Base-by-base conservation (phyloP, 2,797 vertebrate genomes). In the Diceros bicornis region DNA sequence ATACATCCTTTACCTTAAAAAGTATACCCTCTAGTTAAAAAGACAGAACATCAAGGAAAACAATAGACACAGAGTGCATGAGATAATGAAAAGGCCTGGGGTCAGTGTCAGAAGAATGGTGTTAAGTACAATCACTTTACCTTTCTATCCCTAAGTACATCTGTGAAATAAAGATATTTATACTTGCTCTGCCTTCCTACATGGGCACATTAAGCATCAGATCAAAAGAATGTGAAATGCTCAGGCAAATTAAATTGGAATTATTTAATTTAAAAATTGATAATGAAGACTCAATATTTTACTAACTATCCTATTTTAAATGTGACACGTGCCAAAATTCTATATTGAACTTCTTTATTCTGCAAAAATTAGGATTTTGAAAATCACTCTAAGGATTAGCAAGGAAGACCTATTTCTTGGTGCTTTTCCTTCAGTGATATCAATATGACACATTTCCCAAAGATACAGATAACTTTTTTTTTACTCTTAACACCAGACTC, bases 231-330 rank as follows among this genome's bases (percentile, higher is more conserved):
- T n/a, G 7, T 62, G 37, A 91, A 82, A 78, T 37, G 13, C 47
- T 64, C 17, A 85, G 23, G 37, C 25, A 90, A 77, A 79, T 88
- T 71, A 78, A 94, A 77, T 75, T n/a, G 3, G 37, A 92, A 55
- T 27, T 41, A 87, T 78, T 47, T 86, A 12, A 69, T 71, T 87
- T 69, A 72, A 96, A 91, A 47, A 18, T 8, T 85, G 20, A 95
- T 62, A 20, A 72, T 52, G 29, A 81, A 69, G 23, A 81, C 72
- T 77, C 52, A 68, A 55, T 85, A 87, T 52, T 50, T 91, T 37
- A 90, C 27, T 71, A 79, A 59, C 25, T 47, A 50, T 78, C 34
- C 37, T 94, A 75, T 88, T 90, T 92, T 81, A 84, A 92, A n/a
- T 61, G 23, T 75, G 20, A 50, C 7, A 78, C 20, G 8, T 87